phyloP scores from a whole-genome alignment of 1,140 invertebrate genomes.

The Semibalanus balanoides region DNA sequence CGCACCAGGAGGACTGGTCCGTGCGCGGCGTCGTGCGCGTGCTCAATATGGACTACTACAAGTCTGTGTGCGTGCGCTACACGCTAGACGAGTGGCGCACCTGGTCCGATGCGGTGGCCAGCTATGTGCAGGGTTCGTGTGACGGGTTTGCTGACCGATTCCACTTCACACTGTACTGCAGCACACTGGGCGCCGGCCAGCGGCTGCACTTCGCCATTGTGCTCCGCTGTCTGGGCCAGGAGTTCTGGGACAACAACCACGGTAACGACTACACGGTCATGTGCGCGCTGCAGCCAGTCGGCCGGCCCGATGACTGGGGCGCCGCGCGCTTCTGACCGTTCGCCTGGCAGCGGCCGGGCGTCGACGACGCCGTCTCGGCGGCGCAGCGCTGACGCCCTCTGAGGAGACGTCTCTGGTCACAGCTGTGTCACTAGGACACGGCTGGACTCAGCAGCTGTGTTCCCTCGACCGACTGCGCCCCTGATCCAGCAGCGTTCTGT shows the following conservation, averaged over 20 bases:
- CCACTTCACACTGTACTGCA: slow-evolving; percentile 42
- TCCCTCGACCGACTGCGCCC: too few relatives aligned
- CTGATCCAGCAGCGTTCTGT: too few relatives aligned
- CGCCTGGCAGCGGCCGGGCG: background rate
- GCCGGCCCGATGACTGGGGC: background rate
- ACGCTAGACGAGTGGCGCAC: slow-evolving; percentile 71
- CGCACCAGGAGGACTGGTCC: slow-evolving; percentile 51
- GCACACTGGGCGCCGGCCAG: slow-evolving; percentile 20
- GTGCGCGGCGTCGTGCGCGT: slow-evolving; percentile 76
- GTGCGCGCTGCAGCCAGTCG: background rate
- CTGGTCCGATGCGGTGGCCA: slow-evolving; percentile 46
- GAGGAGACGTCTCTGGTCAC: too few relatives aligned
- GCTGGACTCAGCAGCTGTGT: too few relatives aligned
- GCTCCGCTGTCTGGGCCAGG: slow-evolving; percentile 49
- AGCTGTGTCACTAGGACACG: too few relatives aligned
- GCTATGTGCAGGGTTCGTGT: slow-evolving; percentile 72
- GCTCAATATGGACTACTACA: slow-evolving; percentile 78
- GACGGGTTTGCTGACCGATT: slow-evolving; percentile 76
- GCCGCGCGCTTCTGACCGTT: background rate
- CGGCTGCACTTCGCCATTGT: slow-evolving; percentile 66
- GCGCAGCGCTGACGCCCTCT: too few relatives aligned
- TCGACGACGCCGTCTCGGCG: too few relatives aligned
- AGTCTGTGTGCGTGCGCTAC: slow-evolving; percentile 74
- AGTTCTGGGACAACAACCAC: slow-evolving; percentile 84
- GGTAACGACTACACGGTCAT: slow-evolving; percentile 46